These are phyloP conservation scores for Stegana nigrithorax DNA, from an alignment of 2,888 invertebrate genomes.

Conservation along the genomic window DNA sequence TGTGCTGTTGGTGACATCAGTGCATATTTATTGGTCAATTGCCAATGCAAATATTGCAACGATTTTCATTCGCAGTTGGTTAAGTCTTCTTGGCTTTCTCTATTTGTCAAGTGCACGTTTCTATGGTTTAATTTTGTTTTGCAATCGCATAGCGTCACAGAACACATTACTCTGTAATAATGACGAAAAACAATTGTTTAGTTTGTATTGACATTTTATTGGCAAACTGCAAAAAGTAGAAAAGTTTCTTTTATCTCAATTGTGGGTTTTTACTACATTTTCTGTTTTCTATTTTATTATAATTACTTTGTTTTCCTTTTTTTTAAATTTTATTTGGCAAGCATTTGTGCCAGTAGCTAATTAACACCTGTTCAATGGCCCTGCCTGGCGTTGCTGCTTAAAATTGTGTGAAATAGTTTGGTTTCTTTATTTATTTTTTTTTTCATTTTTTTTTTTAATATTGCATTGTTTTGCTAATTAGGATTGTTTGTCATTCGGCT, in stretches of 20 bases:
- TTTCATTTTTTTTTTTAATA: not conserved
- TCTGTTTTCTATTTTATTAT: not conserved
- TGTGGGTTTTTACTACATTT: no score
- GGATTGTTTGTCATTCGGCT: no score
- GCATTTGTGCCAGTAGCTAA: not conserved
- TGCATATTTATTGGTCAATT: conserved; percentile 25
- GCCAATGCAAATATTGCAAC: conserved; percentile 52
- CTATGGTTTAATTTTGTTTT: not conserved
- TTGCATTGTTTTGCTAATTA: not conserved
- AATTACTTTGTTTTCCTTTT: not conserved
- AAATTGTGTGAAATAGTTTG: not conserved
- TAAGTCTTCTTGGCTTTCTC: not conserved
- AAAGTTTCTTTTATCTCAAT: not conserved
- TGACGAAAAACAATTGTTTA: conserved; percentile 10
- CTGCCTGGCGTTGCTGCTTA: no score
- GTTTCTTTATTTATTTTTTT: not conserved
- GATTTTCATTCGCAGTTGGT: conserved; percentile 36
- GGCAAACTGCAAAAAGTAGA: not conserved
- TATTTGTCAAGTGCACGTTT: not conserved
- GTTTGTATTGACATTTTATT: not conserved
- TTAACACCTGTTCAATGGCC: conserved; percentile 18
- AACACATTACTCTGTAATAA: not conserved
- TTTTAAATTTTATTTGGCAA: not conserved
- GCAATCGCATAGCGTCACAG: not conserved
- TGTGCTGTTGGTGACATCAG: conserved; percentile 13